Conservation (phyloP, 2,113 vertebrate species). For the Hippocampus guttulatus region DNA sequence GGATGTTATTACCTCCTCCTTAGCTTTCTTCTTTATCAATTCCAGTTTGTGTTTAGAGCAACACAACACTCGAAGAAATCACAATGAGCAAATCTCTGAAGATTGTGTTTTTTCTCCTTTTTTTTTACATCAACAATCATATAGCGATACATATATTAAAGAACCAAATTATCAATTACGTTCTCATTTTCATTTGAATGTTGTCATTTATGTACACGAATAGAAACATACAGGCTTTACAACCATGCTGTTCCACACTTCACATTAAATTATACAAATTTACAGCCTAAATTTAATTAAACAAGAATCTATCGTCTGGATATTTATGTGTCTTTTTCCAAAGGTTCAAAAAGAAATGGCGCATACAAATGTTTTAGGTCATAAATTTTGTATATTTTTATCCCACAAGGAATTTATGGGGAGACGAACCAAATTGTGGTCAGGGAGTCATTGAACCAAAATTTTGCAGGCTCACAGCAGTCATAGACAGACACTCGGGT, state of each 20-base stretch:
- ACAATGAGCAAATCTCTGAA: background rate
- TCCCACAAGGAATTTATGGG: background rate
- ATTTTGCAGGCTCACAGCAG: background rate
- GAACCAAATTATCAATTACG: slow-evolving; percentile 59
- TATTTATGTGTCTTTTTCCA: background rate
- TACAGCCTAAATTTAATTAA: slow-evolving; percentile 3
- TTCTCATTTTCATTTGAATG: slow-evolving; percentile 31
- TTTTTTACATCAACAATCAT: slow-evolving; percentile 64
- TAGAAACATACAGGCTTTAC: slow-evolving; percentile 19
- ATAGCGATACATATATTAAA: slow-evolving; percentile 43
- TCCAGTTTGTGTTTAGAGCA: background rate
- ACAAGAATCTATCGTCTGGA: background rate
- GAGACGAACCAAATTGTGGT: background rate
- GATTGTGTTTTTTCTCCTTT: background rate
- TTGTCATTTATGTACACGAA: slow-evolving; percentile 33
- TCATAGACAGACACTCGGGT: background rate
- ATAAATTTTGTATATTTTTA: background rate
- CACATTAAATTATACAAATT: slow-evolving; percentile 28
- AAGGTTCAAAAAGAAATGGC: background rate
- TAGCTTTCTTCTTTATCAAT: background rate
- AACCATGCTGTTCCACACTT: slow-evolving; percentile 27
- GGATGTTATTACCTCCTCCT: too few relatives aligned
- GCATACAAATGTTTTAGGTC: background rate
- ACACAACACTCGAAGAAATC: background rate
- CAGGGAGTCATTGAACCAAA: background rate